These are phyloP conservation scores for Hassar affinis DNA, from an alignment of 2,113 vertebrate species.

Conservation along the genomic window DNA sequence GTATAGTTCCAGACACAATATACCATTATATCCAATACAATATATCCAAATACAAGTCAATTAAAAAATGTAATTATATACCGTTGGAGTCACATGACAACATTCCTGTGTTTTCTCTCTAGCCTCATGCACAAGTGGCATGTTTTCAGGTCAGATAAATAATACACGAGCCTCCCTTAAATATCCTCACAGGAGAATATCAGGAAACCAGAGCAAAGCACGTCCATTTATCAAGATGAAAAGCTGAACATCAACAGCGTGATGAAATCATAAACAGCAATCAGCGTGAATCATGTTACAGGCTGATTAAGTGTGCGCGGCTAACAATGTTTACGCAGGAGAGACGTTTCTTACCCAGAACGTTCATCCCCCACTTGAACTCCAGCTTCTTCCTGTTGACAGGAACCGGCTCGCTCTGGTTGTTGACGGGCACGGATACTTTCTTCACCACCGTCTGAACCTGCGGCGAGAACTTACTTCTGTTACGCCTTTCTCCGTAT, in stretches of 20 bases:
- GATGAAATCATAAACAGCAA: conserved; percentile 20
- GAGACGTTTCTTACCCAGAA: conserved; percentile 71
- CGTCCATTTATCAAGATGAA: not conserved
- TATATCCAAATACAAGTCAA: no score
- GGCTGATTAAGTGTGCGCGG: not conserved
- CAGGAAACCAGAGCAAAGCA: not conserved
- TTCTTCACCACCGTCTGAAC: conserved; percentile 78
- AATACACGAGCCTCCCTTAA: not conserved
- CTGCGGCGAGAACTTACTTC: conserved; percentile 54
- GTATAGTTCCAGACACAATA: no score
- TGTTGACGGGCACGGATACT: conserved; percentile 52
- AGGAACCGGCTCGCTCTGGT: conserved; percentile 68
- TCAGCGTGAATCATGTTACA: not conserved
- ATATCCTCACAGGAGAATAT: not conserved
- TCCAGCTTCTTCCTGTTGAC: conserved; percentile 74
- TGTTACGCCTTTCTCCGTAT: no score
- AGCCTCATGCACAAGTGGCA: not conserved
- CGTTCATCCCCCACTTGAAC: conserved; percentile 83
- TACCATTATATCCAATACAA: no score
- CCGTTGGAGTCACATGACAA: no score
- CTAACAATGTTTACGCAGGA: not conserved
- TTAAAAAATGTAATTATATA: no score
- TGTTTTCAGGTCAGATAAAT: not conserved
- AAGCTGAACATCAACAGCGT: not conserved
- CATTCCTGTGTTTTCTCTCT: no score